Base-by-base conservation (phyloP, 2,888 invertebrate genomes). In the Chrysolina haemoptera region DNA sequence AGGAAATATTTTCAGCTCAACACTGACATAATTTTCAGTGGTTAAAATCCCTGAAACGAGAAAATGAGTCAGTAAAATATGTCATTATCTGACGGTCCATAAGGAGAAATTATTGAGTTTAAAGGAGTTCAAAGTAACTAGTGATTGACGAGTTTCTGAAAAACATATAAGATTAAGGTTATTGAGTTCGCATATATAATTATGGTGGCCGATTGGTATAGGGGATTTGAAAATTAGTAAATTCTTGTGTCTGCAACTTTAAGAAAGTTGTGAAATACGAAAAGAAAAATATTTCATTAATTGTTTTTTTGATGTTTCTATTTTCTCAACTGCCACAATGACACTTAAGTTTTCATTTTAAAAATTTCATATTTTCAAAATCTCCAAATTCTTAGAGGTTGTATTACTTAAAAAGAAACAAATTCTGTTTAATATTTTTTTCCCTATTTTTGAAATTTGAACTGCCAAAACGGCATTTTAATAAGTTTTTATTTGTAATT, bases 281-380 rank as follows among this genome's bases (percentile, higher is more conserved):
- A 48, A 48, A 48, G 48, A n/a, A 48, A 48, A 48, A 48, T 48
- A 48, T 48, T 48, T 48, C 11, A n/a, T 48, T 8, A 10, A 10
- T 48, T n/a, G n/a, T n/a, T n/a, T n/a, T n/a, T n/a, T n/a, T n/a
- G n/a, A n/a, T n/a, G n/a, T n/a, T n/a, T n/a, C n/a, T 48, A 48
- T 48, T 48, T 48, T 48, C n/a, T 48, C 14, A 48, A 48, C 14
- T 48, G 48, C 48, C 11, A 48, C 11, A 48, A 48, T 48, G 48
- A 48, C 48, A 48, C n/a, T 48, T 14, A 48, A 48, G 48, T 48
- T 48, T 48, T 48, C n/a, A 48, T 48, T 48, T 48, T 48, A n/a
- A 48, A 14, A 48, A 48, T 48, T 10, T 48, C n/a, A 48, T 48
- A 48, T 48, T 48, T 48, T 48, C 48, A 14, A 14, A 48, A 48